Conservation (phyloP, 2,113 vertebrate species). For the Neodon shergylaensis region DNA sequence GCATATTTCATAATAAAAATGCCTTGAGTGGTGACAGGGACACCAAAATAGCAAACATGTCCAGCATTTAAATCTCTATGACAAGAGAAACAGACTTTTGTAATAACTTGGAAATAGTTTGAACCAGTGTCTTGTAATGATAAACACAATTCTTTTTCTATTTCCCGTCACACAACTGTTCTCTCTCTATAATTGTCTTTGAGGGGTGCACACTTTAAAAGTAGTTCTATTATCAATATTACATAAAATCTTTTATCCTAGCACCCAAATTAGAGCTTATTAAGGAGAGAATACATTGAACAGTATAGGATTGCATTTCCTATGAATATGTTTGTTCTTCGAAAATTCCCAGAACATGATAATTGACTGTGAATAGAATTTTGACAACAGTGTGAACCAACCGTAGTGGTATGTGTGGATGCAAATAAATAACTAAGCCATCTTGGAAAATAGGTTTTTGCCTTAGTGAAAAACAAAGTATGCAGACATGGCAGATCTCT, state of each 20-base stretch:
- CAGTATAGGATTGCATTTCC: not conserved
- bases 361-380: not conserved
- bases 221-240: not conserved
- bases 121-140: not conserved
- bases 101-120: constrained; percentile 61
- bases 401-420: not conserved
- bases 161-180: not conserved
- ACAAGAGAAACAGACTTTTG: constrained; percentile 38
- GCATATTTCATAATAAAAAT: constrained; percentile 42
- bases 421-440: constrained; percentile 32
- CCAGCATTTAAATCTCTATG: constrained; percentile 2
- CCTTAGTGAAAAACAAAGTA: not conserved
- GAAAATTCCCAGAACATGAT: constrained; percentile 3
- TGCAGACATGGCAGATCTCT: not conserved
- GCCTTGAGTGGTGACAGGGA: constrained; percentile 7
- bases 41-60: constrained; percentile 45
- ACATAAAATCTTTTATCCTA: not conserved
- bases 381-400: not conserved
- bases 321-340: not conserved
- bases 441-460: constrained; percentile 34
- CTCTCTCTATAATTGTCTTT: not conserved
- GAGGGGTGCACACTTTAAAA: not conserved
- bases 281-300: not conserved
- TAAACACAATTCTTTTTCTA: not conserved
- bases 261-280: not conserved